Evolutionary conservation across 2,888 invertebrate genomes (phyloP).

Genomic region (Acrobasis suavella): DNA sequence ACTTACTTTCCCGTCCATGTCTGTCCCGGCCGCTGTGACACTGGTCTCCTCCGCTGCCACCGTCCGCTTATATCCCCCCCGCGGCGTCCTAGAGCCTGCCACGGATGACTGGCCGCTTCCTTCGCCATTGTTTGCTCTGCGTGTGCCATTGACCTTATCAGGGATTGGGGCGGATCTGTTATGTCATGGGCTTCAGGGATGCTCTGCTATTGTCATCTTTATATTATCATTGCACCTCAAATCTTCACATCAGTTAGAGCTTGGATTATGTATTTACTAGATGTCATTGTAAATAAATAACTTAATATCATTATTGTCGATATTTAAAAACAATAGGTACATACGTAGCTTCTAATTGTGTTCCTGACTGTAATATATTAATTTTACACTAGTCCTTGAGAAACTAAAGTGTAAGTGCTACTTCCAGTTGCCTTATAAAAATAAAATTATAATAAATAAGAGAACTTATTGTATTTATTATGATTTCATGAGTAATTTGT

Average conservation of each 20-base stretch:
- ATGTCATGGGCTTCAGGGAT: background rate
- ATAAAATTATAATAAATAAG: no score
- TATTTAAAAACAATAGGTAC: background rate
- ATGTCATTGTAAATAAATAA: no score
- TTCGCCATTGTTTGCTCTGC: slow-evolving; percentile 40
- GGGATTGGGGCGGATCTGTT: slow-evolving; percentile 28
- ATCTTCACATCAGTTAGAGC: no score
- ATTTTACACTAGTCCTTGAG: no score
- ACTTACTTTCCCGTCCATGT: slow-evolving; percentile 39
- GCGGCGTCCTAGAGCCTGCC: slow-evolving; percentile 59
- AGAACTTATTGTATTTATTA: no score
- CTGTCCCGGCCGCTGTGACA: slow-evolving; percentile 11
- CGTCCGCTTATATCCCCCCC: slow-evolving; percentile 51
- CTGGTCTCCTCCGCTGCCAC: slow-evolving; percentile 28
- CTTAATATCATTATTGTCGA: no score
- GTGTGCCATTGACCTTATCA: slow-evolving; percentile 57
- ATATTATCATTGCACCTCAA: background rate
- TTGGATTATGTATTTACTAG: no score
- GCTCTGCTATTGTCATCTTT: background rate
- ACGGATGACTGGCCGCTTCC: slow-evolving; percentile 65
- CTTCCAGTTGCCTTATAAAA: no score
- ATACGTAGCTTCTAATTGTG: no score
- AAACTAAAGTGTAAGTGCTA: no score
- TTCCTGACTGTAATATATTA: no score
- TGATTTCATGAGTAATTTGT: no score